Base-by-base conservation (phyloP, 2,888 invertebrate genomes). In the Acleris holmiana region DNA sequence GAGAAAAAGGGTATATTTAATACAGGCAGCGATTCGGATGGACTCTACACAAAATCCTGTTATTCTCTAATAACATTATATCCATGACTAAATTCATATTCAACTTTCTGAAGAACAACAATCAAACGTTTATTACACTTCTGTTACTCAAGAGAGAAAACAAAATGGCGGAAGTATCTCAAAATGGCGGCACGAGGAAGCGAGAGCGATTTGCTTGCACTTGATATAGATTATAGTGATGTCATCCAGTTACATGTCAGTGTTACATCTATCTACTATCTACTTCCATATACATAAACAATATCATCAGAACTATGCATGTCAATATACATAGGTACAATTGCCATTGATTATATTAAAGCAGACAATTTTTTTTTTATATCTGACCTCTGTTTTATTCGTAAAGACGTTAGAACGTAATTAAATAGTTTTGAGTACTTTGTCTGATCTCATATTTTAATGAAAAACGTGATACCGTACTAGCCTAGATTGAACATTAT, bases 221-320 rank as follows among this genome's bases (percentile, higher is more conserved):
- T 53, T 53, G 53, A 53, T 53, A 53, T 53, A 53, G 40, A 53
- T 53, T 41, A 13, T 40, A n/a, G 21, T 53, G 53, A 53, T 40
- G 53, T 40, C 53, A 53, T 40, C 18, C 47, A 19, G 53, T 53
- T 53, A 53, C 53, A 53, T 53, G 51, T 51, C 40, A 53, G 40
- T 53, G 53, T 53, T 53, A 53, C 53, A 53, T 53, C 53, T 4
- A 51, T 40, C 53, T 19, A 35, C 19, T 19, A n/a, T n/a, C 17
- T 40, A 7, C 50, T 29, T 29, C 35, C 35, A 35, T 13, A 35
- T 35, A 13, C 35, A 35, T 10, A 35, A 35, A 35, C 35, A 35
- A 10, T 10, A 29, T 13, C 35, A 35, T 35, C 35, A 35, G 10
- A 35, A 35, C 13, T 35, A 35, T 18, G 47, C 2, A 18, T 4